Conservation (phyloP, 2,113 vertebrate species). For the Dromiciops gliroides region DNA sequence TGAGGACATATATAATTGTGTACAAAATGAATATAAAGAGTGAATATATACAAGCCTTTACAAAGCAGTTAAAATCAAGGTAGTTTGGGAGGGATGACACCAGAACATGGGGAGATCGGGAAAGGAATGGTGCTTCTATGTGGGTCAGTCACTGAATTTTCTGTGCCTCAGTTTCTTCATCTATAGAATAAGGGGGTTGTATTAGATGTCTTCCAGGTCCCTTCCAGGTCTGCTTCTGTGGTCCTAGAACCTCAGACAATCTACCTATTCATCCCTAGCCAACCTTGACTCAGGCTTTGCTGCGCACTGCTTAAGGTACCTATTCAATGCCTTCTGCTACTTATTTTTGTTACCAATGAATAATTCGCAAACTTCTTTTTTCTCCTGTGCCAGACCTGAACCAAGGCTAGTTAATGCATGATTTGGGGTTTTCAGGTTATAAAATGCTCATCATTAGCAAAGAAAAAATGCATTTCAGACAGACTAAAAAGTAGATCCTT, state of each 20-base stretch:
- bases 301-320: background rate
- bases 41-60: background rate
- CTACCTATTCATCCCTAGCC: background rate
- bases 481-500: background rate
- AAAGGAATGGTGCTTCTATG: background rate
- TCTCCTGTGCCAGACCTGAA: background rate
- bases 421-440: constrained; percentile 29
- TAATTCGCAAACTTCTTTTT: background rate
- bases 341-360: background rate
- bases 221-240: background rate
- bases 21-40: background rate
- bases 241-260: background rate
- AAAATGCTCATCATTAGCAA: constrained; percentile 55
- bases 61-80: background rate
- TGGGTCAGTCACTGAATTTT: background rate
- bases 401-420: constrained; percentile 31
- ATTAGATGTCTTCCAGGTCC: background rate
- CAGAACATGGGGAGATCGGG: no score
- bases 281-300: background rate
- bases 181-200: background rate
- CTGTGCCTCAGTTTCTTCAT: background rate
- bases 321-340: background rate
- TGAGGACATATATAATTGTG: background rate
- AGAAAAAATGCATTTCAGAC: constrained; percentile 49
- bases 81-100: background rate